Base-by-base conservation (phyloP, 2,797 vertebrate genomes). In the Acanthurus tractus region DNA sequence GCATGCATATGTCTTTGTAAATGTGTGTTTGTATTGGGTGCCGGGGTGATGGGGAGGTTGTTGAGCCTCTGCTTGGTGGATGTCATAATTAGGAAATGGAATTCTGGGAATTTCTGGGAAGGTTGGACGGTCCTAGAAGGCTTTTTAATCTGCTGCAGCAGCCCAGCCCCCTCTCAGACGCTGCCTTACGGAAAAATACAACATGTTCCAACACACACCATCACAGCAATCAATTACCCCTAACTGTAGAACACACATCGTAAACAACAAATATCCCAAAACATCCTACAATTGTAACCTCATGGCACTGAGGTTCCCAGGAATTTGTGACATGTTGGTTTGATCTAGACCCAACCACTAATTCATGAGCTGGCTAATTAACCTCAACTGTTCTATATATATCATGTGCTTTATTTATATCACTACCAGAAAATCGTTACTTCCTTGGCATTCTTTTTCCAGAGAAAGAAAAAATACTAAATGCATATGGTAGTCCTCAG, bases 51-150 rank as follows among this genome's bases (percentile, higher is more conserved):
- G 25, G 8, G 67, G 29, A 72, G 66, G 70, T 64, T 83, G 72
- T 75, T 82, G 78, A 84, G 85, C 65, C 83, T 76, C 84, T 88
- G 78, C 76, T 88, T 64, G 49, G 25, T 59, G 71, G 81, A 93
- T 93, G 90, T 91, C 92, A 91, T 94, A 94, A 95, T 93, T 94
- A 94, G 89, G 84, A 94, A 86, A 78, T 89, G 86, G 85, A 93
- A 94, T 94, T 94, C 91, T 90, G 74, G 52, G 76, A 91, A 94
- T 95, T 93, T 92, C 90, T 91, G 78, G 76, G 81, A 91, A 93
- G 88, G 86, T 88, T 93, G 81, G 65, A 83, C 55, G 25, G 86
- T 92, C 86, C 73, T 83, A 78, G 73, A 84, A 86, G 86, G 85
- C 86, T 91, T 93, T 69, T 94, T 92, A 83, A 93, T 95, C 89